A percentile compares a stretch with the other conserved stretches of the same genome.
Conservation (phyloP, 2,113 vertebrate species). For the Eurystomus gularis region DNA sequence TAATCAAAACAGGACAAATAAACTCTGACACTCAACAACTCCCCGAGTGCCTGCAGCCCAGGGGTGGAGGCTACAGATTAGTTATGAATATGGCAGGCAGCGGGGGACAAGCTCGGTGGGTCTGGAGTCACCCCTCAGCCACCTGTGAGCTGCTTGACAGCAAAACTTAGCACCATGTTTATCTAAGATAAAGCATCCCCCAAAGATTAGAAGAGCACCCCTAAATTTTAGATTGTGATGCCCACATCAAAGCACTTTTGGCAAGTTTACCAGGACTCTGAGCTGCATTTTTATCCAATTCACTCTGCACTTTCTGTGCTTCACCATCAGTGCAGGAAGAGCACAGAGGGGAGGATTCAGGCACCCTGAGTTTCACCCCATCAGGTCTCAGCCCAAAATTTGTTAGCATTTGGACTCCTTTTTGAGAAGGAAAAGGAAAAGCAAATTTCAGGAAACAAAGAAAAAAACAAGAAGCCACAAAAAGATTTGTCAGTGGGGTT, state of each 20-base stretch:
- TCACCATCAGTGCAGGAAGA: accelerated
- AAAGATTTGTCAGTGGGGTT: not conserved
- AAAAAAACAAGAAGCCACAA: not conserved
- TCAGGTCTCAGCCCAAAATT: not conserved
- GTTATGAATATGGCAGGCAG: conserved; percentile 65
- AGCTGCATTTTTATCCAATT: not conserved
- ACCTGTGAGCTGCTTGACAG: not conserved
- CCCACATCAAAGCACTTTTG: not conserved
- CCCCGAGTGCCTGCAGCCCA: conserved; percentile 71
- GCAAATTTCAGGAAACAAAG: not conserved
- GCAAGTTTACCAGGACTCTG: not conserved
- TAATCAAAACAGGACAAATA: conserved; percentile 83
- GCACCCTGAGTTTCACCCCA: not conserved
- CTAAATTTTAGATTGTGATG: not conserved
- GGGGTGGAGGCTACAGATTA: conserved; percentile 68
- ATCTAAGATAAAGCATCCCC: not conserved
- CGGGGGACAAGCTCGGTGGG: not conserved
- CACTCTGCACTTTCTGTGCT: not conserved
- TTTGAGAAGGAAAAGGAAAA: not conserved
- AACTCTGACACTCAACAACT: conserved; percentile 83
- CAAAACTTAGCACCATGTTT: not conserved
- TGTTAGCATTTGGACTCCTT: not conserved
- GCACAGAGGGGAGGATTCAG: not conserved
- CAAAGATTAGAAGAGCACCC: not conserved
- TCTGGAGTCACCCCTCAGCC: not conserved